Percentiles rank a stretch among this genome's conserved stretches.
Evolutionary conservation across 2,888 invertebrate species (phyloP).

Genomic region (Galeopsomyia nigrocyanea): DNA sequence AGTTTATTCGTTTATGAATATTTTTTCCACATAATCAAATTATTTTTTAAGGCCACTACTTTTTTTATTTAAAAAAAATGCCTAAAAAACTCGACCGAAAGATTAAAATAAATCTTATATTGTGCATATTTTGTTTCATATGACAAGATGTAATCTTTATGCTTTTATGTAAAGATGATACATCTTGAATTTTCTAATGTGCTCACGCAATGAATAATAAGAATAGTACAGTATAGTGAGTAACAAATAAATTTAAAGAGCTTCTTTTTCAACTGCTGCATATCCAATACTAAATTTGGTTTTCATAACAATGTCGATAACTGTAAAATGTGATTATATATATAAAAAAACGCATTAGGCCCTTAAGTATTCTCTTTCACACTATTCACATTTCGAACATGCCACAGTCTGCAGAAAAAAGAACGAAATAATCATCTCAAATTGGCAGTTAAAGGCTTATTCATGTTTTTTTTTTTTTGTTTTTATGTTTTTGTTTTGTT

Average conservation of each 20-base stretch:
- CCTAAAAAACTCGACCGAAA: too few species aligned
- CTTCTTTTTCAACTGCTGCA: slow-evolving; percentile 6
- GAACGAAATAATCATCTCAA: slow-evolving; percentile 30
- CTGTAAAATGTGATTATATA: slow-evolving; percentile 15
- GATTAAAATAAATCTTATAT: too few species aligned
- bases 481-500: too few species aligned
- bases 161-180: slow-evolving; percentile 3
- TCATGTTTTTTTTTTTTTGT: too few species aligned
- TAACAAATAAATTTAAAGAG: slow-evolving; percentile 4
- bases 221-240: background rate
- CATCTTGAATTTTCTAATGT: background rate
- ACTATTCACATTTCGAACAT: slow-evolving; percentile 23
- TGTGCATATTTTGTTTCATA: too few species aligned
- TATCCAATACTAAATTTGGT: slow-evolving; percentile 1
- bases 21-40: too few species aligned
- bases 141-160: background rate
- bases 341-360: slow-evolving; percentile 43
- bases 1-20: background rate
- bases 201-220: background rate
- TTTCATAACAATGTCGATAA: slow-evolving; percentile 23
- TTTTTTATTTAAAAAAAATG: too few species aligned
- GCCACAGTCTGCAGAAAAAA: slow-evolving; percentile 21
- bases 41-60: too few species aligned
- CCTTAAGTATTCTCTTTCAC: slow-evolving; percentile 26
- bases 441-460: slow-evolving; percentile 45